Percentiles rank a stretch among this genome's conserved stretches.
Evolutionary conservation across 2,797 vertebrate species (phyloP).

Genomic region (Alauda arvensis): DNA sequence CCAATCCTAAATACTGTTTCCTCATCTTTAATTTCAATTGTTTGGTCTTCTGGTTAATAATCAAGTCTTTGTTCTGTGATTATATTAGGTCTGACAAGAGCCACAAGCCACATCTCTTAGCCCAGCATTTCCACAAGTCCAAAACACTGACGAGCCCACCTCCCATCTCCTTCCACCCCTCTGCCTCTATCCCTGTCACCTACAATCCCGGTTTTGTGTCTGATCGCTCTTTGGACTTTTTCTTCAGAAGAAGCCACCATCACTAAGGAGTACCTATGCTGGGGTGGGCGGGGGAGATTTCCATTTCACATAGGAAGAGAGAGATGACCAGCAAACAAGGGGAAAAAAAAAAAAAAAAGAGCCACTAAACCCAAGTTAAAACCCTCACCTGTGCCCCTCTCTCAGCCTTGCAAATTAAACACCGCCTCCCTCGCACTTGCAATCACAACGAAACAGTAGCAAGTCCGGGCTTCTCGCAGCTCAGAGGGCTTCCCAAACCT

Average conservation of each 20-base stretch:
- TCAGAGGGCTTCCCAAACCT: neutral
- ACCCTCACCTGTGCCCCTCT: neutral
- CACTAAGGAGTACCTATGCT: neutral
- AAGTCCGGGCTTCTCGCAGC: neutral
- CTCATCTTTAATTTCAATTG: neutral
- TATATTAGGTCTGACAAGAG: neutral
- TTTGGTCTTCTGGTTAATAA: neutral
- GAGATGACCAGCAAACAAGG: neutral
- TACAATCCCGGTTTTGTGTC: neutral
- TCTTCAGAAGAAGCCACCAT: neutral
- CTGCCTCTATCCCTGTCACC: neutral
- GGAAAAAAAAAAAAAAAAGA: no score
- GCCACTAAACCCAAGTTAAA: neutral
- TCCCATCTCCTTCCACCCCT: neutral
- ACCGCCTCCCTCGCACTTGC: fast-evolving
- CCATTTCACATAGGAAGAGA: neutral
- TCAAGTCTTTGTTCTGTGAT: neutral
- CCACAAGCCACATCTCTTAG: fast-evolving
- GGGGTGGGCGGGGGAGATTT: fast-evolving
- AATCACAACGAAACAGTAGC: neutral
- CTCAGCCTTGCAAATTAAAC: neutral
- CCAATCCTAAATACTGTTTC: neutral
- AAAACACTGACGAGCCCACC: neutral
- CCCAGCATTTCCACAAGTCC: neutral
- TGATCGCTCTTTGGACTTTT: fast-evolving